Base-by-base conservation (phyloP, 2,888 invertebrate genomes). In the Lochmaea capreae region DNA sequence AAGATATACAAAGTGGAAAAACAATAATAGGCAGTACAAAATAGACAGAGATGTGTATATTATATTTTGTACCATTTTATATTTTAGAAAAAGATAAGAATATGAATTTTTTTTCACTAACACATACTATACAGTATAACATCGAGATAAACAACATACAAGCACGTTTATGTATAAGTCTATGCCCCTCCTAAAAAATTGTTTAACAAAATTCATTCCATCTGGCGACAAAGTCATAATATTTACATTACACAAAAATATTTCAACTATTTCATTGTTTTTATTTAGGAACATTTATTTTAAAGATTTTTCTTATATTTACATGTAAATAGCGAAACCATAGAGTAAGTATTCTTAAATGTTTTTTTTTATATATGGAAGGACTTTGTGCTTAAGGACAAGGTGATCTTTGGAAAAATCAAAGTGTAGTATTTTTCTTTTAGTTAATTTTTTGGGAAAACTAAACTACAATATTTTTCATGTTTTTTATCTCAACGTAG, bases 181-280 rank as follows among this genome's bases (percentile, higher is more conserved):
- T 87, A 86, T 86, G 86, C 85, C 87, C 86, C 86, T 86, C 87
- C 86, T 86, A 84, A 82, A 72, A 78, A 74, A 72, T 66, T 74
- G 65, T 63, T 39, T 69, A 66, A 65, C 39, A 43, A 75, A 75
- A 71, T 58, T 63, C 46, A 61, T 65, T 71, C 62, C 49, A 49
- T 65, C 69, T 66, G 65, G 72, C 67, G 72, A 70, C 54, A 72
- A 71, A 67, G 33, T 74, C 54, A 72, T 67, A 69, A 72, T 80
- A 78, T 80, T 75, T 78, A 81, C 78, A 80, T 18, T 76, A 76
- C 76, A 81, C 78, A 81, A 81, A 81, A 81, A 81, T 81, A 81
- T 80, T 76, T 79, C 77, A 81, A 79, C 81, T 83, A 82, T 81
- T 73, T 83, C 81, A 82, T 8, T 33, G 6, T 80, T 71, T 65